phyloP scores from a whole-genome alignment of 2,113 vertebrate species.

The Pseudopodoces humilis region DNA sequence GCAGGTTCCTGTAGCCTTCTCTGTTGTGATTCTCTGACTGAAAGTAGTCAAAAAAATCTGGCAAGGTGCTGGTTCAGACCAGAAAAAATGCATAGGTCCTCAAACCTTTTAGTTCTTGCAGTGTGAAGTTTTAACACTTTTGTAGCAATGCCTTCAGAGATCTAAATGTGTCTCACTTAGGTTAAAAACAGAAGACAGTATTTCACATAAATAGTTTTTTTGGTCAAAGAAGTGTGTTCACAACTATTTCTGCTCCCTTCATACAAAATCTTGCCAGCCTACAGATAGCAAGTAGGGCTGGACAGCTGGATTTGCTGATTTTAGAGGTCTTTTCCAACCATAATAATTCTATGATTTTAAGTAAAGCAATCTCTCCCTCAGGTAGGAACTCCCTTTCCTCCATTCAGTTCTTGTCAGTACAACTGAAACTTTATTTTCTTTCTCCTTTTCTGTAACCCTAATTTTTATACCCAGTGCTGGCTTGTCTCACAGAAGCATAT shows the following conservation, averaged over 20 bases:
- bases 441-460: background rate
- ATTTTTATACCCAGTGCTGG: background rate
- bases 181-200: background rate
- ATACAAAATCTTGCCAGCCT: background rate
- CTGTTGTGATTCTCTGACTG: background rate
- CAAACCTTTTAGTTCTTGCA: background rate
- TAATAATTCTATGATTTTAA: background rate
- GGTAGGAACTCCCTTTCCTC: background rate
- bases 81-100: background rate
- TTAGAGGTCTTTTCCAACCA: background rate
- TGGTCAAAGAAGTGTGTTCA: background rate
- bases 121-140: background rate
- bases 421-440: background rate
- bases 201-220: background rate
- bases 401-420: background rate
- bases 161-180: background rate
- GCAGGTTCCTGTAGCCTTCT: background rate
- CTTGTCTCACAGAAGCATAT: background rate
- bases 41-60: background rate
- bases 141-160: background rate
- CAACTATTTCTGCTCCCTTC: background rate
- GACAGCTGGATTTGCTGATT: background rate
- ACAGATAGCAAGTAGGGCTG: background rate
- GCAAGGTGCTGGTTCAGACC: background rate
- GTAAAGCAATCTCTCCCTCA: background rate